Percentiles rank a stretch among this genome's conserved stretches.
Evolutionary conservation across 2,113 vertebrate genomes (phyloP).

Genomic region (Steatornis caripensis): DNA sequence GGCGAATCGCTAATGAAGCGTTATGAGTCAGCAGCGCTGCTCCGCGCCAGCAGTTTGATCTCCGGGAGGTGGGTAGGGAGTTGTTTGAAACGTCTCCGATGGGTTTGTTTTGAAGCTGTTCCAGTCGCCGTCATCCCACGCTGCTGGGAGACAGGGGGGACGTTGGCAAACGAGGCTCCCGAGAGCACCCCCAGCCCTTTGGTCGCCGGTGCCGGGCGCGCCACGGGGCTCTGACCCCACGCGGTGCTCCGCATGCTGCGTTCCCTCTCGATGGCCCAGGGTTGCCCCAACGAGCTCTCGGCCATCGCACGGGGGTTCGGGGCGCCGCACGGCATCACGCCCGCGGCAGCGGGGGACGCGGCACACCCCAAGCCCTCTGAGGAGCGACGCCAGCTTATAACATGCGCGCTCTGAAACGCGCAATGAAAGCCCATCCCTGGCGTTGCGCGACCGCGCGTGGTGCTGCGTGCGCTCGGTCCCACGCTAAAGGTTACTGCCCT

Average conservation of each 20-base stretch:
- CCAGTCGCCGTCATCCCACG: fast-evolving
- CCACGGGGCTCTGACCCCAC: fast-evolving
- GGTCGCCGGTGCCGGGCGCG: background rate
- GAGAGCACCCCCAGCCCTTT: background rate
- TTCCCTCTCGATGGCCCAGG: background rate
- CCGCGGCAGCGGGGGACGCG: fast-evolving
- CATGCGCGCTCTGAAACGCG: fast-evolving
- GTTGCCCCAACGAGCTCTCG: background rate
- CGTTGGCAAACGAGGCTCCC: fast-evolving
- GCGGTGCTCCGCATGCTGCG: fast-evolving
- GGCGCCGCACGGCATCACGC: fast-evolving
- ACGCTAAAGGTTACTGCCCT: fast-evolving
- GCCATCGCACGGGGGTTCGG: fast-evolving
- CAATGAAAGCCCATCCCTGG: fast-evolving
- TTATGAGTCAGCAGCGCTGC: background rate
- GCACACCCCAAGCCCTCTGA: background rate
- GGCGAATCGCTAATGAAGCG: background rate
- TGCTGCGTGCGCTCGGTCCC: fast-evolving
- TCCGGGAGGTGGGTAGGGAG: background rate
- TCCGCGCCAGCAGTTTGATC: background rate
- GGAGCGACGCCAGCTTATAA: background rate
- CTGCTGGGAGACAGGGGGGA: fast-evolving
- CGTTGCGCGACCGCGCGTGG: fast-evolving
- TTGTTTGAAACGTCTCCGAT: background rate
- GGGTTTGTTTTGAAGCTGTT: background rate